Evolutionary conservation across 2,888 invertebrate species (phyloP), one percentile per base, ranked within the genome.

Genomic region (Drosophila quinaria): DNA sequence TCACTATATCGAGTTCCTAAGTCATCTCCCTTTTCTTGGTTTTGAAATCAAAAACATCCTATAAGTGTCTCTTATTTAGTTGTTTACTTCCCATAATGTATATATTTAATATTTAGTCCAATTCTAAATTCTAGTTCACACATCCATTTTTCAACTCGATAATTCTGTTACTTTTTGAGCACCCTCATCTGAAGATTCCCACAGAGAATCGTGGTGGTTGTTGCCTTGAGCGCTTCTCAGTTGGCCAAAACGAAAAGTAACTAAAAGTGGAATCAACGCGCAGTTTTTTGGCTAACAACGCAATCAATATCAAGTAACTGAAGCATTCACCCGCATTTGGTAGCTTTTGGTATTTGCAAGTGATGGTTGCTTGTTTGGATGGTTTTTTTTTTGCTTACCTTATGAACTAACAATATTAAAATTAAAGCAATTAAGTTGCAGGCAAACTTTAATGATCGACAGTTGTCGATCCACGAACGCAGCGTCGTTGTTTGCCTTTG

Each of bases 321-420:
- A 42, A 56, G 50, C 56, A 70, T 74, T 71, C 87, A 84, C 84
- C 84, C 84, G 89, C 84, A 84, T 84, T 52, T 66, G 22, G 11
- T 50, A 31, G 42, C 46, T 25, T 70, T 54, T 35, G 50, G 6
- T 49, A 51, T 69, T 71, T 61, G 75, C 66, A 74, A 68, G 46
- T 65, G 68, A 55, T 47, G 51, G 33, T 59, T 67, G 29, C 44
- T 67, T 71, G 37, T 51, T 19, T 54, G 41, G 66, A 42, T 44
- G 13, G 44, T 31, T 64, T 71, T 25, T 47, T 51, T 66, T 64
- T 73, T 37, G 74, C 90, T 87, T 88, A 92, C 92, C 92, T 92
- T 91, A 91, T 91, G 90, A 75, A 91, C 91, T 89, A 91, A 89
- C 80, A 91, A 87, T 82, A 91, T 85, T 86, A 92, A 87, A 82